Conservation (phyloP, 92 coral and sea anemone genomes). For the Umimayanthus kanabou region DNA sequence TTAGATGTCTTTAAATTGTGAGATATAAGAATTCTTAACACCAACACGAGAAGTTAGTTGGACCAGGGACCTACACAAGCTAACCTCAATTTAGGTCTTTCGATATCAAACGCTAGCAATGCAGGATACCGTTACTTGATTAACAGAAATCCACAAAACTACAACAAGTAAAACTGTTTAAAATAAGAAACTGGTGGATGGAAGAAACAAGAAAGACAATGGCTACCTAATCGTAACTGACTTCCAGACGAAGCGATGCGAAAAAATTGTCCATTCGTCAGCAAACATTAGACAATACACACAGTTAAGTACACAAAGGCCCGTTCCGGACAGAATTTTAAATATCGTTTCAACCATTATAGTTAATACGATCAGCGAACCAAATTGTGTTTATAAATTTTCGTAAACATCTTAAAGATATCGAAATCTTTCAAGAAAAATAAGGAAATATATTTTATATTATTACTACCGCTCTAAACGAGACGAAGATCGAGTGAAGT, state of each 20-base stretch:
- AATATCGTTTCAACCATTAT: background rate
- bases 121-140: background rate
- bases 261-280: background rate
- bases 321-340: background rate
- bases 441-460: background rate
- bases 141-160: background rate
- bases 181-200: conserved; percentile 10
- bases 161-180: conserved; percentile 12
- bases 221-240: background rate
- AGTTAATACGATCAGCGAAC: background rate
- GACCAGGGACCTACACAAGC: background rate
- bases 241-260: background rate
- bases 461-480: background rate
- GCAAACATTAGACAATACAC: background rate
- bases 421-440: background rate
- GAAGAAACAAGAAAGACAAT: background rate
- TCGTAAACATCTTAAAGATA: background rate
- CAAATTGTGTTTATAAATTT: background rate
- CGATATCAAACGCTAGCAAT: background rate
- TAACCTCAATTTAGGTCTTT: background rate
- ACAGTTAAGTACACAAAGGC: background rate
- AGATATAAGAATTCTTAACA: background rate
- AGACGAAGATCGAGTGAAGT: background rate
- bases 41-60: background rate
- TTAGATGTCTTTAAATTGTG: background rate